Percentiles rank a stretch among this genome's conserved stretches.
Evolutionary conservation across 2,113 vertebrate species (phyloP).

Genomic region (Pelusios castaneus): DNA sequence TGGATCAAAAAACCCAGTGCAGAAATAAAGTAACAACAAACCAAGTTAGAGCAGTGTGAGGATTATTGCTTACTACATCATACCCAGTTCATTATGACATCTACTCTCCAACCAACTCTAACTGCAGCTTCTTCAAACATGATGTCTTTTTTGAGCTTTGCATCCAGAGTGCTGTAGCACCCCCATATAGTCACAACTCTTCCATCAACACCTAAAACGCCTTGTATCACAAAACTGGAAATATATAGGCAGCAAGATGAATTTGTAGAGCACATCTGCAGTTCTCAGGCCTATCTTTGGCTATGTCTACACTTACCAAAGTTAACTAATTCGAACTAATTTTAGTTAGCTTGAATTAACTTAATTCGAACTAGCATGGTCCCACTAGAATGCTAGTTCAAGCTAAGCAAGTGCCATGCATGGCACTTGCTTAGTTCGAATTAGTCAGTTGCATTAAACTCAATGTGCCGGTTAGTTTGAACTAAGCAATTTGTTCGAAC

Average conservation of each 20-base stretch:
- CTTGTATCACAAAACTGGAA: neutral
- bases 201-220: neutral
- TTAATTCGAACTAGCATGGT: too few relatives aligned
- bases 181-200: neutral
- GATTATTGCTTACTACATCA: neutral
- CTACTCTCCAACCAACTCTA: neutral
- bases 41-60: neutral
- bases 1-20: neutral
- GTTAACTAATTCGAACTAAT: too few relatives aligned
- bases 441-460: too few relatives aligned
- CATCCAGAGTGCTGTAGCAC: neutral
- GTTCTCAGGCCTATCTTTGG: fast-evolving
- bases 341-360: too few relatives aligned
- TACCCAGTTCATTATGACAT: neutral
- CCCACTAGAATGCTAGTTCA: too few relatives aligned
- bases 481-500: too few relatives aligned
- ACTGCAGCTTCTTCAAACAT: neutral
- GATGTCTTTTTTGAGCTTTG: neutral
- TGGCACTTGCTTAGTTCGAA: too few relatives aligned
- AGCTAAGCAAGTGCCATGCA: too few relatives aligned
- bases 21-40: neutral
- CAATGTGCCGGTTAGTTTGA: too few relatives aligned
- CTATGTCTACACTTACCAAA: too few relatives aligned
- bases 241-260: neutral
- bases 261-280: neutral